These are phyloP conservation scores for Limnephilus rhombicus DNA, from an alignment of 2,888 invertebrate genomes.

Conservation along the genomic window DNA sequence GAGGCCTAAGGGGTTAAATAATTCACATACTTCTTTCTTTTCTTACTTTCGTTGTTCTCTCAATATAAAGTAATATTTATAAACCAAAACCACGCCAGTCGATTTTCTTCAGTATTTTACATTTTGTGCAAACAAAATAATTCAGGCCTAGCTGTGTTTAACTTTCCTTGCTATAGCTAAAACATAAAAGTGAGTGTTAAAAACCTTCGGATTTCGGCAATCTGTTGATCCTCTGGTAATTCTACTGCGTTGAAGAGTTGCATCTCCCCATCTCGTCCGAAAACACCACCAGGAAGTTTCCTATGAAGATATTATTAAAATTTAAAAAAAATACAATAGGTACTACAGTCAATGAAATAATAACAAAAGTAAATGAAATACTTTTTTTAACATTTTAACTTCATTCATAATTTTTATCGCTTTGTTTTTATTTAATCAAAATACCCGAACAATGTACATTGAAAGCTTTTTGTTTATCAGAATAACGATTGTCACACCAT, in stretches of 20 bases:
- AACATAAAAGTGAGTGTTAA: neutral
- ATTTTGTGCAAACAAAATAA: neutral
- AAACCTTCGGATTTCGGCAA: slow-evolving; percentile 88
- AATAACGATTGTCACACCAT: neutral
- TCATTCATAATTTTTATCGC: neutral
- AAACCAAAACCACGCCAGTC: neutral
- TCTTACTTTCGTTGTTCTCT: neutral
- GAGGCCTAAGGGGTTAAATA: no score
- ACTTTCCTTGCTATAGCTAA: neutral
- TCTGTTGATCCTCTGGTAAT: slow-evolving; percentile 89
- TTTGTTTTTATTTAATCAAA: neutral
- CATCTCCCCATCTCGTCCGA: slow-evolving; percentile 94
- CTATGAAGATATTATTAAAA: slow-evolving; percentile 70
- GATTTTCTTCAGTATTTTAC: neutral
- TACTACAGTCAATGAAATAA: neutral
- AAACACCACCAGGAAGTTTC: slow-evolving; percentile 97
- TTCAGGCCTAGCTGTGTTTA: no score
- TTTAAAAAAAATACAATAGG: neutral
- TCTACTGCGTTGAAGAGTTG: slow-evolving; percentile 93
- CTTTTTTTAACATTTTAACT: neutral
- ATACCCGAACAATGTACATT: neutral
- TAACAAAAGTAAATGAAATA: neutral
- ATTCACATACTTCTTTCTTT: neutral
- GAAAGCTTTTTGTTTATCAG: neutral
- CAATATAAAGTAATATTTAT: neutral